Conservation (phyloP, 1,140 invertebrate genomes). For the Thaumatotibia leucotreta region DNA sequence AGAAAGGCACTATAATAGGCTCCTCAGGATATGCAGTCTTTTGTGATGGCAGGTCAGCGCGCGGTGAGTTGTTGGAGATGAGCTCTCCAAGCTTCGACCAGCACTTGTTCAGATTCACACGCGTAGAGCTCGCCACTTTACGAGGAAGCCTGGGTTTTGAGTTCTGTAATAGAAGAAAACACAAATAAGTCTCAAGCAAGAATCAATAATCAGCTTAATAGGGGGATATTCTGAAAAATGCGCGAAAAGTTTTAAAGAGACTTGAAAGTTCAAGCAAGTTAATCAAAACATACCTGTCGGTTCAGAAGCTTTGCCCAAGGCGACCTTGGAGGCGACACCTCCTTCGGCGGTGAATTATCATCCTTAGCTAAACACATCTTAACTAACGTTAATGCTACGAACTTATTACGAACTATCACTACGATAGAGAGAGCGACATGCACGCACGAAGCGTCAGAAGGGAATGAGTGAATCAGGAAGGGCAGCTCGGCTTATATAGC, state of each 20-base stretch:
- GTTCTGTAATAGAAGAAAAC: conserved; percentile 61
- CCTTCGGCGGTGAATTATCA: conserved; percentile 57
- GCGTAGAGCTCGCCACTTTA: conserved; percentile 70
- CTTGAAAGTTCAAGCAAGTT: neutral
- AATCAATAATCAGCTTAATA: neutral
- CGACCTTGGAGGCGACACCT: conserved; percentile 59
- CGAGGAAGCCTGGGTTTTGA: conserved; percentile 73
- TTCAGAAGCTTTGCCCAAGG: conserved; percentile 71
- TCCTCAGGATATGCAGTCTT: conserved; percentile 64
- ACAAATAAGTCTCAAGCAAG: conserved; percentile 17
- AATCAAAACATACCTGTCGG: conserved; percentile 52
- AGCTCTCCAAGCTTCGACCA: conserved; percentile 78
- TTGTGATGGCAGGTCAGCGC: conserved; percentile 64
- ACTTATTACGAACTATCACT: conserved; percentile 47
- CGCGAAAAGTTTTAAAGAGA: neutral
- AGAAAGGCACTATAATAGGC: conserved; percentile 57
- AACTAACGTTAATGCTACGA: conserved; percentile 40
- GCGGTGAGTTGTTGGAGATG: conserved; percentile 62
- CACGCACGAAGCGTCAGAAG: conserved; percentile 54
- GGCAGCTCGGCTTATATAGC: conserved; percentile 60
- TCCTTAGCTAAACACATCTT: conserved; percentile 72
- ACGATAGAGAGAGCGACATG: conserved; percentile 51
- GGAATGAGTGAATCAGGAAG: conserved; percentile 69
- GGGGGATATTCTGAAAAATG: neutral
- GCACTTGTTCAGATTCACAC: conserved; percentile 78